Evolutionary conservation across 1,140 invertebrate genomes (phyloP).

Genomic region (Chironomus striatipennis): DNA sequence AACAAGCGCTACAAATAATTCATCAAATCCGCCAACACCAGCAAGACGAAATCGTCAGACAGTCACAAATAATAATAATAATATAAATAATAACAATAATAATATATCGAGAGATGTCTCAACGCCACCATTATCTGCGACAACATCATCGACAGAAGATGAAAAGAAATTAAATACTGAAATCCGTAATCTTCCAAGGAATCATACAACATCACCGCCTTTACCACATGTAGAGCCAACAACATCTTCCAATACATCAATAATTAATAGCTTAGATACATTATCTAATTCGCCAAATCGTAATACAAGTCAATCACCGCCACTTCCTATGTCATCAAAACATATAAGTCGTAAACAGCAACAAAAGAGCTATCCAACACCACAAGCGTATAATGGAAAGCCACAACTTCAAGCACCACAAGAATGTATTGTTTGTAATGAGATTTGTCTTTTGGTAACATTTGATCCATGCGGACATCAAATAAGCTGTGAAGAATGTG

Average conservation of each 20-base stretch:
- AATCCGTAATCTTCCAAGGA: neutral
- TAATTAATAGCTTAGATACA: neutral
- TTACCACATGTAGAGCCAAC: neutral
- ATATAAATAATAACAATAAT: conserved; percentile 3
- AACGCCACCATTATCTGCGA: conserved; percentile 4
- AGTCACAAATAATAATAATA: conserved; percentile 13
- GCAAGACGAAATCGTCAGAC: conserved; percentile 21
- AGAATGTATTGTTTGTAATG: conserved; percentile 66
- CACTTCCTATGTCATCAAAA: conserved; percentile 37
- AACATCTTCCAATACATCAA: neutral
- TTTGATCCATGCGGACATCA: conserved; percentile 65
- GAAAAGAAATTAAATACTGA: conserved; percentile 16
- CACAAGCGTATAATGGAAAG: conserved; percentile 25
- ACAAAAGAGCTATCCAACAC: conserved; percentile 27
- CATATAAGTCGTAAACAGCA: conserved; percentile 31
- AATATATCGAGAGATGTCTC: neutral
- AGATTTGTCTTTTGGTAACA: conserved; percentile 51
- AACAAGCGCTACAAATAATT: neutral
- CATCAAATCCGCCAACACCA: conserved; percentile 25
- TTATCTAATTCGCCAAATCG: neutral
- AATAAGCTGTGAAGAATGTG: conserved; percentile 68
- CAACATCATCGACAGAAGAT: conserved; percentile 18
- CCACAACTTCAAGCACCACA: conserved; percentile 34
- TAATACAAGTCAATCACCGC: conserved; percentile 27
- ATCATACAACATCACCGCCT: conserved; percentile 20